phyloP scores from a whole-genome alignment of 2,113 vertebrate genomes.

The Pachypanchax playfairii region DNA sequence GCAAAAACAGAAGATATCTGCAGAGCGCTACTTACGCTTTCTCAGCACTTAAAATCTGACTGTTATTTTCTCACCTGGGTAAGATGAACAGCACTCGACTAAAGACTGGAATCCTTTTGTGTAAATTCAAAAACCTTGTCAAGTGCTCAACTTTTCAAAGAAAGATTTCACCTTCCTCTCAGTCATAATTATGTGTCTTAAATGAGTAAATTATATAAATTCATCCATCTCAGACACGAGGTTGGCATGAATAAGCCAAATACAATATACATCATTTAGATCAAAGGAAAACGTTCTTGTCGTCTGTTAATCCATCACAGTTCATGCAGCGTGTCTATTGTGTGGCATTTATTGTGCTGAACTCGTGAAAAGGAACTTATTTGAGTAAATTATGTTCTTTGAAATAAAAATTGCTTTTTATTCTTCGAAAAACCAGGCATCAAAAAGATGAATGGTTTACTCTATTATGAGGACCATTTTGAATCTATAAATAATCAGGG shows the following conservation, averaged over 20 bases:
- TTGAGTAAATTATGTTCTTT: not conserved
- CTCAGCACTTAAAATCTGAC: not conserved
- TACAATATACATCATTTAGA: not conserved
- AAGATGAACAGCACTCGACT: slow-evolving; percentile 8
- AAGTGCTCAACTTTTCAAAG: slow-evolving; percentile 4
- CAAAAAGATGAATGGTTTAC: not conserved
- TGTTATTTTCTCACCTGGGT: not conserved
- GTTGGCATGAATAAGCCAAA: not conserved
- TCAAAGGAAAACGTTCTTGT: not conserved
- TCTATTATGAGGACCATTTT: no score
- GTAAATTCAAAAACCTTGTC: slow-evolving; percentile 7
- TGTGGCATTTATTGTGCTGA: not conserved
- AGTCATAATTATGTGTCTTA: not conserved
- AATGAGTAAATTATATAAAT: slow-evolving; percentile 22
- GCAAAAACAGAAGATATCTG: no score
- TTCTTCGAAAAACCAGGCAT: not conserved
- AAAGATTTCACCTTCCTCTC: slow-evolving; percentile 3
- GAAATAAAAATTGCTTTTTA: not conserved
- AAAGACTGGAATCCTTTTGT: not conserved
- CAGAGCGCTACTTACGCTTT: no score
- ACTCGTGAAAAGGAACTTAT: not conserved
- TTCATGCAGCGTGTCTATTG: not conserved
- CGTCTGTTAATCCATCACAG: not conserved
- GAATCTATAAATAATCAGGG: no score
- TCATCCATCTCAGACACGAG: no score